Conservation (phyloP, 2,888 invertebrate genomes). For the Bombylius discolor region DNA sequence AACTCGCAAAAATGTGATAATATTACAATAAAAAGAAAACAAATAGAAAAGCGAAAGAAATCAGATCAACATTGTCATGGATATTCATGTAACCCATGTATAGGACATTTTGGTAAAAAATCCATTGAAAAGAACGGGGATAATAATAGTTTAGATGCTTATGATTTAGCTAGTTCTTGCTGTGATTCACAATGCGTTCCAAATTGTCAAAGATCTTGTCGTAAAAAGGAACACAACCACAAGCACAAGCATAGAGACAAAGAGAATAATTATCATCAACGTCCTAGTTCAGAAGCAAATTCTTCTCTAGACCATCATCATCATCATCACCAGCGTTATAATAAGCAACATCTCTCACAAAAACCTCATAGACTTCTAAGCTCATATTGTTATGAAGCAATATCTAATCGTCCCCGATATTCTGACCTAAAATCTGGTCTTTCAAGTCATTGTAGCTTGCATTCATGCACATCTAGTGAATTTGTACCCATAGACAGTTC, state of each 20-base stretch:
- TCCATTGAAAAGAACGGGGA: constrained; percentile 46
- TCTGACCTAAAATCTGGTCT: constrained; percentile 54
- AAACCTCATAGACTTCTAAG: constrained; percentile 9
- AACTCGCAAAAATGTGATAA: neutral
- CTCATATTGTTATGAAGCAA: constrained; percentile 16
- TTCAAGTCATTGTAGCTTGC: constrained; percentile 67
- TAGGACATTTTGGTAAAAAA: constrained; percentile 42
- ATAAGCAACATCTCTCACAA: constrained; percentile 26
- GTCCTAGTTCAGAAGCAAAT: constrained; percentile 29
- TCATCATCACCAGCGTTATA: constrained; percentile 30
- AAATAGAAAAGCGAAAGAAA: constrained; percentile 20
- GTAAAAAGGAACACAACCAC: constrained; percentile 47
- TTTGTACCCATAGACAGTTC: constrained; percentile 58
- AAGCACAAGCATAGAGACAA: constrained; percentile 43
- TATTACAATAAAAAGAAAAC: neutral
- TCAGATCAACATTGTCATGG: constrained; percentile 33
- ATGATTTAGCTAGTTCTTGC: constrained; percentile 74
- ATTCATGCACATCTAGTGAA: constrained; percentile 69
- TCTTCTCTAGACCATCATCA: constrained; percentile 22
- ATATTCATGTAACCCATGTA: constrained; percentile 59
- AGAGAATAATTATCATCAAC: constrained; percentile 26
- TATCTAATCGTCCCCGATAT: constrained; percentile 42
- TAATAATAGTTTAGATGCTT: constrained; percentile 69
- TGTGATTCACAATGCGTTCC: constrained; percentile 79
- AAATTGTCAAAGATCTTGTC: constrained; percentile 40